Evolutionary conservation across 2,797 vertebrate genomes (phyloP), one percentile per base, ranked within the genome.

Genomic region (Phrynocephalus vlangalii): DNA sequence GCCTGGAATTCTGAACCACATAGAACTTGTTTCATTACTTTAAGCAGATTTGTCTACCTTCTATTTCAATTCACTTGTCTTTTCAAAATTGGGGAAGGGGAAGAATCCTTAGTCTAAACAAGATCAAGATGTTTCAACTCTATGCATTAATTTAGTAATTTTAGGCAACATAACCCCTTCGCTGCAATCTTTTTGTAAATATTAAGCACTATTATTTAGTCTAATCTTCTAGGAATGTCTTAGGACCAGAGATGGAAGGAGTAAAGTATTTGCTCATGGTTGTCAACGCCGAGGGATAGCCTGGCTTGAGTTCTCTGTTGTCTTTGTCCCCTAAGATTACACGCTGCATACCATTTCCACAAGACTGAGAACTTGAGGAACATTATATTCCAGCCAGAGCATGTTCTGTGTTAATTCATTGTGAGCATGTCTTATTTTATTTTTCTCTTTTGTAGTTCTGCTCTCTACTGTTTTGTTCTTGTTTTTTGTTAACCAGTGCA

Each of bases 201-300:
- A 1, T 84, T 89, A 88, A 84, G 72, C 84, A 67, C 63, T 95
- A 90, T 79, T 94, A 91, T 83, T 82, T 85, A 76, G 48, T 82
- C 70, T 90, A 89, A 90, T 89, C 72, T 91, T 92, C 52, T 82
- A 67, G 79, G 79, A 77, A 16, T 72, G 28, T 87, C 52, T 85
- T 87, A 66, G 88, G 88, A 67, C 0, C 38, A 24, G 7, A 8
- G 63, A 82, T 67, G 26, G 88, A 88, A 85, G 83, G 84, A 82
- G 88, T 80, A 26, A 0, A 91, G 72, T 71, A 48, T 88, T 70
- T 52, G 84, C 71, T 77, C 52, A 60, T 83, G 67, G 82, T 83
- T 90, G 70, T 86, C 76, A 70, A 68, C 81, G 88, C 75, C 86
- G 80, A 78, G 87, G 89, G 56, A 83, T 52, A 86, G 85, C 79